A percentile compares a stretch with the other conserved stretches of the same genome.
phyloP scores from a whole-genome alignment of 2,888 invertebrate species.

The Busseola fusca region DNA sequence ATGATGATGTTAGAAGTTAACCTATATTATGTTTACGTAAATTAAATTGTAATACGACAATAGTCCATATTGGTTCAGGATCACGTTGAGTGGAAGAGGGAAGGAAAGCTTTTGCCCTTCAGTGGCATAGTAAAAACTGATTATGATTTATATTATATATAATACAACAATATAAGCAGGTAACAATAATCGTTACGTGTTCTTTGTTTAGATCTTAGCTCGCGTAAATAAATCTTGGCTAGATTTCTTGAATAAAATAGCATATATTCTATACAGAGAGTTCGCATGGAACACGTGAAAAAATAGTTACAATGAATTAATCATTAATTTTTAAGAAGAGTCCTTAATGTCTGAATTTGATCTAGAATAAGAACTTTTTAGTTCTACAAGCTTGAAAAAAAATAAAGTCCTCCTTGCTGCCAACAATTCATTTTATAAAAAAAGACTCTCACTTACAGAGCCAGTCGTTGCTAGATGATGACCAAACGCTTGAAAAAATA shows the following conservation, averaged over 20 bases:
- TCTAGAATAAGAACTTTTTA: no score
- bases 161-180: not conserved
- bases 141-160: not conserved
- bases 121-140: not conserved
- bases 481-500: not conserved
- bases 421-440: not conserved
- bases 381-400: not conserved
- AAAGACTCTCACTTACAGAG: not conserved
- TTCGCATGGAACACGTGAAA: not conserved
- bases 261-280: not conserved
- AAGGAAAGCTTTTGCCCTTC: not conserved
- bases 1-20: no score
- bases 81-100: not conserved
- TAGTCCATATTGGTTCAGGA: not conserved
- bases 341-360: not conserved
- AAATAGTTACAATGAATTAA: fast-evolving
- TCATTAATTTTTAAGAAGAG: not conserved
- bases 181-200: not conserved
- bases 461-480: no score
- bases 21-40: not conserved
- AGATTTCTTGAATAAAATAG: not conserved
- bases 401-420: not conserved
- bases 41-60: not conserved
- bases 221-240: not conserved
- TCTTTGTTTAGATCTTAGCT: not conserved